A percentile compares a stretch with the other conserved stretches of the same genome.
Evolutionary conservation across 23 tunicate species (phyloP).

Genomic region (Styela plicata): DNA sequence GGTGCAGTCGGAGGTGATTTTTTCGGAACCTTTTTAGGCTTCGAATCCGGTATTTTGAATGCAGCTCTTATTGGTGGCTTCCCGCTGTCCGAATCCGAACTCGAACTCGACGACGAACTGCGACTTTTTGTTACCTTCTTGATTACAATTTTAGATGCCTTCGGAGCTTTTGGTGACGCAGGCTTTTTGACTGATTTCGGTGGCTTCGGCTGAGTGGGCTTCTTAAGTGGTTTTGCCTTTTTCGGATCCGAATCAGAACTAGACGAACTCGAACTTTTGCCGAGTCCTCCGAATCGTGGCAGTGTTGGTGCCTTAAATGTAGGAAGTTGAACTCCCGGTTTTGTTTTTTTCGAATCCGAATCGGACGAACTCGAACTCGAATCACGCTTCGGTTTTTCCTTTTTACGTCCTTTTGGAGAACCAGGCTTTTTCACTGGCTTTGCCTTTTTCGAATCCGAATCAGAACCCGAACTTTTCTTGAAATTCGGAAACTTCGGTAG

Average conservation of each 20-base stretch:
- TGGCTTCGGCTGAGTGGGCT: conserved; percentile 4
- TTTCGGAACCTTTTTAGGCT: not conserved
- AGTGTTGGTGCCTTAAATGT: not conserved
- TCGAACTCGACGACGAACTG: not conserved
- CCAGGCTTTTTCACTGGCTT: conserved; percentile 27
- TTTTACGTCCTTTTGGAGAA: not conserved
- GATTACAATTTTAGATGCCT: not conserved
- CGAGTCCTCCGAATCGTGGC: not conserved
- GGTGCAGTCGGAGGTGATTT: not conserved
- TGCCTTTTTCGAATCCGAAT: conserved; percentile 8
- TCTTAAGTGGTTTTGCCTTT: conserved; percentile 6
- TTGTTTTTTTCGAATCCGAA: conserved; percentile 1
- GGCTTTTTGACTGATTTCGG: no score
- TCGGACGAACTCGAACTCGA: not conserved
- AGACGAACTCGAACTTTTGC: conserved; percentile 9
- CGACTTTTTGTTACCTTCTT: not conserved
- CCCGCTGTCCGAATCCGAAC: not conserved
- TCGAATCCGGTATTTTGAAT: not conserved
- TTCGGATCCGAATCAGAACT: not conserved
- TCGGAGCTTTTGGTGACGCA: no score
- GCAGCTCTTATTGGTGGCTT: not conserved
- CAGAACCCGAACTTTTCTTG: conserved; percentile 14
- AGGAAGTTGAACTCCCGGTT: not conserved
- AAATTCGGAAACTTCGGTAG: conserved; percentile 13
- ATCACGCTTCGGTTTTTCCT: not conserved